Evolutionary conservation across 2,797 vertebrate genomes (phyloP).

Genomic region (Tangara arthus): DNA sequence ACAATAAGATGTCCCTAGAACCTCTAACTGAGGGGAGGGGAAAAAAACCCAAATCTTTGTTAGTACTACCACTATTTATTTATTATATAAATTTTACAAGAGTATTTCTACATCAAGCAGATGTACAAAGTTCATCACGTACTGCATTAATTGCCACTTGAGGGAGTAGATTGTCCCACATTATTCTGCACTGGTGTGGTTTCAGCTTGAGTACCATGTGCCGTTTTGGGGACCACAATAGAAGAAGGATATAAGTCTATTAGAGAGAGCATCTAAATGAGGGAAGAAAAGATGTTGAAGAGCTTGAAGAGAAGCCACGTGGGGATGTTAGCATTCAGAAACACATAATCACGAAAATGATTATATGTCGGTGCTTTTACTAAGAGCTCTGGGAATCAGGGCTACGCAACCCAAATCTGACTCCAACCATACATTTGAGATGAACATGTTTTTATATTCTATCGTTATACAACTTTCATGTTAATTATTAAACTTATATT

Average conservation of each 20-base stretch:
- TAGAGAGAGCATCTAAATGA: not conserved
- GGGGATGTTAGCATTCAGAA: too few species aligned
- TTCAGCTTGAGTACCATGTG: not conserved
- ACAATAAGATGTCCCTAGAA: not conserved
- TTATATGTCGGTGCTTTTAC: too few species aligned
- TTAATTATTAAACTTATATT: too few species aligned
- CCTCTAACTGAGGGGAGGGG: not conserved
- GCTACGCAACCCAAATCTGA: too few species aligned
- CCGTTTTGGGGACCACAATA: not conserved
- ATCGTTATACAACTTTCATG: too few species aligned
- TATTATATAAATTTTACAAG: not conserved
- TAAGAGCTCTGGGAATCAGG: too few species aligned
- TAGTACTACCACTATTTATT: not conserved
- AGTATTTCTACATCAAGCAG: not conserved
- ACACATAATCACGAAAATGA: too few species aligned
- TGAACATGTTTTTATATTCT: too few species aligned
- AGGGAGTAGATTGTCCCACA: not conserved
- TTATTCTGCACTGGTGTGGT: not conserved
- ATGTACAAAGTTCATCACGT: not conserved
- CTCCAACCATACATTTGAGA: too few species aligned
- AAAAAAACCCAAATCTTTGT: not conserved
- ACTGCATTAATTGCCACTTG: not conserved
- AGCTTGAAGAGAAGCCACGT: not conserved
- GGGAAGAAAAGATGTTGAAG: not conserved
- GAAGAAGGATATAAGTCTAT: not conserved